Evolutionary conservation across 2,797 vertebrate genomes (phyloP), one percentile per base, ranked within the genome.

Genomic region (Phoxinus dragarum): DNA sequence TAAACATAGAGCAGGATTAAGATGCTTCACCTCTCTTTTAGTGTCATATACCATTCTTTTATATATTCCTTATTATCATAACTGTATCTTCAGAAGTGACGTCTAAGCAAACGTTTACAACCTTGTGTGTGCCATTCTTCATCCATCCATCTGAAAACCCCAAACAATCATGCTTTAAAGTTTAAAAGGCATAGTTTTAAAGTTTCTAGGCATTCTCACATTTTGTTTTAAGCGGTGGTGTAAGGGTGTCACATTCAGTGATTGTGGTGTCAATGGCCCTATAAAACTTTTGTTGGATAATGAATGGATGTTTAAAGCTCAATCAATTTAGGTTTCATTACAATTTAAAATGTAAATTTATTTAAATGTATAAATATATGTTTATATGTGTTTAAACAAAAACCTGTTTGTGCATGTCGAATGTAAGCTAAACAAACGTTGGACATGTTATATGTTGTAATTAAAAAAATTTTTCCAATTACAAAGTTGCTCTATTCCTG

Each of bases 1-100:
- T 81, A 56, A 69, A 69, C 47, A 81, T 80, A 27, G 47, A 71
- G 49, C 66, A 34, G 23, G 27, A 59, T 34, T 59, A 56, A 56
- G 5, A 72, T 72, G 36, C 67, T 72, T 59, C 52, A 40, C 31
- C 49, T 40, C 36, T 54, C 17, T 21, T 81, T 56, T 40, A 71
- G 1, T 27, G 52, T 42, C 67, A n/a, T 36, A n/a, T 36, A 49
- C 5, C 47, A 49, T 17, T 40, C 3, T 72, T 38, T 68, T 80
- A 23, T 44, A 31, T 27, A 56, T 42, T 81, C 16, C 49, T 54
- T 71, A 56, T 47, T 49, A 49, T 49, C 3, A 31, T 19, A 47
- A 49, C 42, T 67, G 19, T 34, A 66, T 80, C n/a, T 2, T 34
- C 27, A 34, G n/a, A 79, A 59, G 54, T 59, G 54, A n/a, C 21